Evolutionary conservation across 2,113 vertebrate genomes (phyloP).

Genomic region (Hyla sarda): DNA sequence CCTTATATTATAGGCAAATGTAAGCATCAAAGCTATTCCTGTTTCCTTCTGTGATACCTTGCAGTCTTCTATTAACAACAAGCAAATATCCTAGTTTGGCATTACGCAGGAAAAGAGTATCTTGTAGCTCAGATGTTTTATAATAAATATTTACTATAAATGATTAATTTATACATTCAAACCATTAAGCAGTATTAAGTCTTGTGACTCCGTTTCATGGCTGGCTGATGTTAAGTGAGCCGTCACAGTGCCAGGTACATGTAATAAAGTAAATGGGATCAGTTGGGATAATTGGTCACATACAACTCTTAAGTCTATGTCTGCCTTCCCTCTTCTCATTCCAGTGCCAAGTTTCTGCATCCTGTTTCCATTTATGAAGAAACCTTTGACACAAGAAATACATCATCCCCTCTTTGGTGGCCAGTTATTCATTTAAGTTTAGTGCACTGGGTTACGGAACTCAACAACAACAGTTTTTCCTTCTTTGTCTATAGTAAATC

Average conservation of each 20-base stretch:
- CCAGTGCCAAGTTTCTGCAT: not conserved
- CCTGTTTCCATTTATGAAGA: constrained; percentile 18
- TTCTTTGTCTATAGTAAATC: not conserved
- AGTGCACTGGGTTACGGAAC: not conserved
- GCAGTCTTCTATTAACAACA: not conserved
- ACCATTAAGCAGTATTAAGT: not conserved
- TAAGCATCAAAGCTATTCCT: not conserved
- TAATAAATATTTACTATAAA: not conserved
- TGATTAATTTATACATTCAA: not conserved
- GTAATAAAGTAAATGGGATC: not conserved
- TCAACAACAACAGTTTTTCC: not conserved
- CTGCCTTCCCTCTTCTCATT: constrained; percentile 12
- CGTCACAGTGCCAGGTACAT: not conserved
- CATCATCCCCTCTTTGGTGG: constrained; percentile 14
- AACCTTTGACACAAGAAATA: not conserved
- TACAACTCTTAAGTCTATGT: constrained; percentile 12
- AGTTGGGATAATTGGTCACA: constrained; percentile 19
- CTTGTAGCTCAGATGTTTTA: not conserved
- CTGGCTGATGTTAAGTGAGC: not conserved
- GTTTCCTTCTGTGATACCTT: not conserved
- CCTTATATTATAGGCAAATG: not conserved
- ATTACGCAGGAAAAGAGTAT: not conserved
- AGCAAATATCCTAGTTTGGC: not conserved
- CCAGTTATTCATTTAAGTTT: not conserved
- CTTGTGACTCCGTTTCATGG: not conserved